These are phyloP conservation scores for Anastrepha obliqua DNA, from an alignment of 1,140 invertebrate species.

Conservation along the genomic window DNA sequence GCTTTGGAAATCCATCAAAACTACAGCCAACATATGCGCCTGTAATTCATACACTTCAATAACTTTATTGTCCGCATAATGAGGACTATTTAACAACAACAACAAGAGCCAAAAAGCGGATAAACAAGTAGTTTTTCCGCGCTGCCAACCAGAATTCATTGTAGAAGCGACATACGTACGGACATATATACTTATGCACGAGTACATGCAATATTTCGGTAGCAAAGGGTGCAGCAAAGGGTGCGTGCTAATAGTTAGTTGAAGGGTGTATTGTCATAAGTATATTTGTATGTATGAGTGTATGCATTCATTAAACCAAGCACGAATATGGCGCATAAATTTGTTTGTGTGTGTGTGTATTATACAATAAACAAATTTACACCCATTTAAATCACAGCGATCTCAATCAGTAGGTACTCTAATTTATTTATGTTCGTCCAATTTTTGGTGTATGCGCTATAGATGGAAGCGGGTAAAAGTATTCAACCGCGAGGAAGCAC, in stretches of 20 bases:
- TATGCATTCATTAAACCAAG: neutral
- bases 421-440: neutral
- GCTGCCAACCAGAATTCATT: neutral
- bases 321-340: neutral
- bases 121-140: constrained; percentile 13
- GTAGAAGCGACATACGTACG: neutral
- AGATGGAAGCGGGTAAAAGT: too few relatives aligned
- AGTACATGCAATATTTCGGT: neutral
- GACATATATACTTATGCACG: neutral
- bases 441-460: too few relatives aligned
- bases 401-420: neutral
- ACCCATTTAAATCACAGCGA: neutral
- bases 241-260: neutral
- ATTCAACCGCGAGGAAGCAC: too few relatives aligned
- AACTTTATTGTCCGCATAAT: constrained; percentile 31
- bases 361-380: constrained; percentile 3
- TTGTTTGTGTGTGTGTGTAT: neutral
- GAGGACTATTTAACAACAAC: neutral
- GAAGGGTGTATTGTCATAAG: neutral
- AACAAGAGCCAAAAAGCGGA: constrained; percentile 20
- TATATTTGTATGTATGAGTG: neutral
- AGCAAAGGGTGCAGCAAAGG: neutral
- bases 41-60: constrained; percentile 4
- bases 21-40: neutral
- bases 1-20: neutral